Conservation (phyloP, 2,113 vertebrate genomes). For the Pleuronectes platessa region DNA sequence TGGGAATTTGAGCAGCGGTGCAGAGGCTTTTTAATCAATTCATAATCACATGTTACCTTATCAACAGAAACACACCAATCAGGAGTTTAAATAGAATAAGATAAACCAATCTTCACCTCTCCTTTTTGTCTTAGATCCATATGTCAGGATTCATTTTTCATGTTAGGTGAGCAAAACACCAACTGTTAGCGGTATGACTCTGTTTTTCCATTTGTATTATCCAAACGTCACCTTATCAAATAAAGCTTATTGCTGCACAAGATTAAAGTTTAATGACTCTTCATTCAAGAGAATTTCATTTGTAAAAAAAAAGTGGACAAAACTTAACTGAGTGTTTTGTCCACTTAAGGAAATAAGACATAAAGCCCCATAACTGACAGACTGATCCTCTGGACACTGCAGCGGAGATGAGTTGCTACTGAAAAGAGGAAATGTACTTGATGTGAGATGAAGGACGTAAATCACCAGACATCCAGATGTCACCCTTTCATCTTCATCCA, state of each 20-base stretch:
- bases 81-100: background rate
- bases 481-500: slow-evolving; percentile 44
- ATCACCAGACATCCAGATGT: slow-evolving; percentile 10
- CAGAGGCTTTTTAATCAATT: slow-evolving; percentile 5
- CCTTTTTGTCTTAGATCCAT: background rate
- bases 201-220: background rate
- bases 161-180: background rate
- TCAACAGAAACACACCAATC: slow-evolving; percentile 5
- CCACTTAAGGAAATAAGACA: background rate
- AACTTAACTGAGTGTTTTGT: background rate
- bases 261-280: background rate
- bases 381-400: background rate
- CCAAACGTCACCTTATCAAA: background rate
- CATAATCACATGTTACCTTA: slow-evolving; percentile 18
- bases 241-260: background rate
- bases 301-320: background rate
- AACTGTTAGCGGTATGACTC: background rate
- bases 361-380: slow-evolving; percentile 1
- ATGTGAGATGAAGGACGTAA: slow-evolving; percentile 23
- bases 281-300: background rate
- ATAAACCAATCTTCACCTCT: background rate
- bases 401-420: background rate
- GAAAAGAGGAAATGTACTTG: slow-evolving; percentile 14
- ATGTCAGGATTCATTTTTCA: background rate
- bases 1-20: slow-evolving; percentile 26